Evolutionary conservation across 2,113 vertebrate species (phyloP), one percentile per base, ranked within the genome.

Genomic region (Tretioscincus oriximinensis): DNA sequence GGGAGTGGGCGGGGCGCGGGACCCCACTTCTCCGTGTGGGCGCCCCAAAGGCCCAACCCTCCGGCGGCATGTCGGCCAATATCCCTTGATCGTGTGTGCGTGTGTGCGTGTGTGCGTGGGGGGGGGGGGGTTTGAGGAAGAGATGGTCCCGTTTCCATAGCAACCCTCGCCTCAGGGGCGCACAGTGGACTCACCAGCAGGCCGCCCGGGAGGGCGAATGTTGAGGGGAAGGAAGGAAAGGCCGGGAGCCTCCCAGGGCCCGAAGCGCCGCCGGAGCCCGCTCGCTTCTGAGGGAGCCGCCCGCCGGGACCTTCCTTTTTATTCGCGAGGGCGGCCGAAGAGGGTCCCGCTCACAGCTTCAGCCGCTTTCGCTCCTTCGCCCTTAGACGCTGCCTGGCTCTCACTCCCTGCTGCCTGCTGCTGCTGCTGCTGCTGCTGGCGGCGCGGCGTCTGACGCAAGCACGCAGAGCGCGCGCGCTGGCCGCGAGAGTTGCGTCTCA

Each of bases 271-370:
- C 68, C 35, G 63, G 14, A 58, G 14, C 54, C 70, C 41, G 78
- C n/a, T 20, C 61, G 49, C 73, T 61, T 24, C 51, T 10, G 5
- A 70, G 18, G 16, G 31, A 4, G 31, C 45, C 76, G 83, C 77
- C 79, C 54, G 72, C 65, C 86, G 60, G 82, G 77, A 81, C 77
- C 88, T 77, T 80, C 88, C 88, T 80, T 88, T 88, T 86, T 84
- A 86, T 84, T 86, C 86, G 88, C 82, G 70, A 54, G 66, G 21
- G 66, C 20, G 66, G 12, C n/a, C 11, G n/a, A 73, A n/a, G 69
- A 71, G 41, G 14, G 35, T 81, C 14, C 54, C 54, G 51, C 51
- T 51, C 35, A 41, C 35, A 2, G 35, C 11, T 8, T 58, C 10
- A 58, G 54, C 54, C 54, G 54, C 54, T 58, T 8, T 58, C 18